Base-by-base conservation (phyloP, 1,140 invertebrate species). In the Amphibalanus amphitrite region DNA sequence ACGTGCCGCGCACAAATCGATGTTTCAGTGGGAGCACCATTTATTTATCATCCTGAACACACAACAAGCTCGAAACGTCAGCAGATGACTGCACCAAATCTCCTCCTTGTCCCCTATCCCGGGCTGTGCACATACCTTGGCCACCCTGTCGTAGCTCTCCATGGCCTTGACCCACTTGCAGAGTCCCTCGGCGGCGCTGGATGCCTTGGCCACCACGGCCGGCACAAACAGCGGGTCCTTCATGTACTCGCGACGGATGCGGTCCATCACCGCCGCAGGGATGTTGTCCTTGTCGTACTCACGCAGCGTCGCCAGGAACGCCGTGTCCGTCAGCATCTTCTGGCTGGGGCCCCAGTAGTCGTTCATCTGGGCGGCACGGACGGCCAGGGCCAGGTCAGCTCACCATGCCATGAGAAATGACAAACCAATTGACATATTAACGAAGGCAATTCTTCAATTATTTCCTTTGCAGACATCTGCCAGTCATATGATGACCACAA, bases 271-370 rank as follows among this genome's bases (percentile, higher is more conserved):
- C 0, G 85, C 77, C 28, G 87, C 78, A 17, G 90, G 85, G 77
- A 98, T 90, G 77, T 91, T 88, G 77, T 95, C 95, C 59, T 95
- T 96, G 77, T 97, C 91, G 76, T 95, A 97, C 0, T 87, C 87
- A 78, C 90, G 93, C 0, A 98, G 78, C 72, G 85, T 87, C 59
- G 93, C 90, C 6, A 98, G 78, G 78, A 98, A 97, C 76, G 91
- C 94, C 84, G 97, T 88, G 77, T 97, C 95, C 0, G 89, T 90
- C 6, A 98, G 83, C 74, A 98, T 82, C 81, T 92, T 95, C 75
- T 89, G 88, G 0, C 93, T 95, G 0, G 93, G 87, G 6, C 87
- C 88, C 96, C 95, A 98, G 77, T 86, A 98, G 78, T 98, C 95
- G 76, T 97, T 92, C 0, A 88, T 82, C 79, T 75, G 70, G 13